Percentiles rank a stretch among this genome's conserved stretches.
These are phyloP conservation scores for Antigone vipio DNA, from an alignment of 2,113 vertebrate species.

Conservation along the genomic window DNA sequence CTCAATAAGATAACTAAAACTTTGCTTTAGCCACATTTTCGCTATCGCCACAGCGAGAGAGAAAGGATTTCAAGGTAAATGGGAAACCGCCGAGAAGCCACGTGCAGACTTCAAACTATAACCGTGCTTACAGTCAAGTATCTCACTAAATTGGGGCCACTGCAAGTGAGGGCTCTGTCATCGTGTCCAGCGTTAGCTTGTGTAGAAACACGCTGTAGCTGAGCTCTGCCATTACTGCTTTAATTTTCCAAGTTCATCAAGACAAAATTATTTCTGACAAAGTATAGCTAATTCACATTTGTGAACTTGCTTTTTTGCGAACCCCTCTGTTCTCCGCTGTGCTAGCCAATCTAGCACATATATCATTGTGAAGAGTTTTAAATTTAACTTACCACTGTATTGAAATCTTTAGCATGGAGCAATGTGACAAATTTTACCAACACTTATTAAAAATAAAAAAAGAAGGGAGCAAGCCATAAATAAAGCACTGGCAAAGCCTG, in stretches of 20 bases:
- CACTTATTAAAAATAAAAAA: slow-evolving; percentile 6
- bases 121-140: neutral
- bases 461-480: slow-evolving; percentile 4
- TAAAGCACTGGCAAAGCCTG: neutral
- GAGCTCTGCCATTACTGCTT: neutral
- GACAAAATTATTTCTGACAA: neutral
- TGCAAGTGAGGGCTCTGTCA: neutral
- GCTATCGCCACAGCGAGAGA: neutral
- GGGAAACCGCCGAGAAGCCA: neutral
- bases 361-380: neutral
- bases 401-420: neutral
- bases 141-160: neutral
- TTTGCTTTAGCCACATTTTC: neutral
- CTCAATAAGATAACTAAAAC: neutral
- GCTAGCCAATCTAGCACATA: neutral
- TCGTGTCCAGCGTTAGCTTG: fast-evolving
- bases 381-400: neutral
- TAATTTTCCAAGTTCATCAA: neutral
- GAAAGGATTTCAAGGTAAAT: neutral
- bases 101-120: fast-evolving
- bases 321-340: neutral
- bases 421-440: slow-evolving; percentile 1
- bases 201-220: neutral
- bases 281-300: neutral
- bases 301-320: neutral